phyloP scores from a whole-genome alignment of 30 jellyfish, hydroid and myxozoan genomes.

The Chironex yamaguchii region DNA sequence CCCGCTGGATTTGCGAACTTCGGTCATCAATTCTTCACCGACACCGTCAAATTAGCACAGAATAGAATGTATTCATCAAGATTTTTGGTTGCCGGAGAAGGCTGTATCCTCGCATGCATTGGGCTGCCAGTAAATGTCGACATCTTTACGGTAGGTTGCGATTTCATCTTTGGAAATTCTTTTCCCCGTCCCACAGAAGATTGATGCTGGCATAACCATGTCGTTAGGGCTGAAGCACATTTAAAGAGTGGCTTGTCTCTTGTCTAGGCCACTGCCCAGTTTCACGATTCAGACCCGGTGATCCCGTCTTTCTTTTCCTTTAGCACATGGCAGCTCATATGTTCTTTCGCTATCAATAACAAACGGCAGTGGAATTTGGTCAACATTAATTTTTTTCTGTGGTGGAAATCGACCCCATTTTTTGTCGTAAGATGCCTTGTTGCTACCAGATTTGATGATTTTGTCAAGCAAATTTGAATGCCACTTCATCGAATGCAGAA shows the following conservation, averaged over 20 bases:
- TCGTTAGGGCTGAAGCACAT: conserved; percentile 18
- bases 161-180: conserved; percentile 15
- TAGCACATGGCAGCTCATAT: conserved; percentile 9
- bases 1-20: too few relatives aligned
- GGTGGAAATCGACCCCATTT: conserved; percentile 68
- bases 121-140: conserved; percentile 45
- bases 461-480: not conserved
- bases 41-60: too few relatives aligned
- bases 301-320: conserved; percentile 40
- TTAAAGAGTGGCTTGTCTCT: conserved; percentile 26
- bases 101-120: conserved; percentile 50
- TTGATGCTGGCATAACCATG: conserved; percentile 24
- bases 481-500: not conserved
- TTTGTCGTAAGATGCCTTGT: conserved; percentile 26
- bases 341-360: conserved; percentile 26
- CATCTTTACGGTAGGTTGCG: conserved; percentile 10
- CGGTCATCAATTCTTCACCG: too few relatives aligned
- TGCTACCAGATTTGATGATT: not conserved
- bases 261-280: conserved; percentile 62
- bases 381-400: conserved; percentile 37
- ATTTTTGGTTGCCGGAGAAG: conserved; percentile 10
- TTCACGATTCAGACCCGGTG: conserved; percentile 63
- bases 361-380: conserved; percentile 64
- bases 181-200: conserved; percentile 63
- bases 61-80: conserved; percentile 23